phyloP scores from a whole-genome alignment of 2,113 vertebrate genomes.

The Erinaceus europaeus region DNA sequence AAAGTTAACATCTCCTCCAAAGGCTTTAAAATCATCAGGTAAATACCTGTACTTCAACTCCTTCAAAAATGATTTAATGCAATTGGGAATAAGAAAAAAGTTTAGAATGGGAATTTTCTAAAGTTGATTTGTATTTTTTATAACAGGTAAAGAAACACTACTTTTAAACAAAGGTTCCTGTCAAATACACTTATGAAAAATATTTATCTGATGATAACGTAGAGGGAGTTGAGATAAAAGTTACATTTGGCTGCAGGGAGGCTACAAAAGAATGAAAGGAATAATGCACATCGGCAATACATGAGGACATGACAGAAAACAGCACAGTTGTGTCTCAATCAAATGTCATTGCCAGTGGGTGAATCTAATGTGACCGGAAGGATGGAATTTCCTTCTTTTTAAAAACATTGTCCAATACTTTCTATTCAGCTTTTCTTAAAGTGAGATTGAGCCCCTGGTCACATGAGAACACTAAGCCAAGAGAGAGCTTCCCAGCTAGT shows the following conservation, averaged over 20 bases:
- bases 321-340: neutral
- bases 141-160: neutral
- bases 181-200: neutral
- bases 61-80: neutral
- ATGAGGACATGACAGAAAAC: neutral
- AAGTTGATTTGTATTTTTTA: neutral
- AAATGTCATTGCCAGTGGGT: neutral
- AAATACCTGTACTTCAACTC: neutral
- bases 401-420: neutral
- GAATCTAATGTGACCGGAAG: neutral
- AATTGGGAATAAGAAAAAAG: neutral
- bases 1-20: neutral
- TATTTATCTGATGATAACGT: neutral
- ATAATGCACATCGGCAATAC: neutral
- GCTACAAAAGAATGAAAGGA: neutral
- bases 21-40: neutral
- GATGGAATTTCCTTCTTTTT: neutral
- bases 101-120: conserved; percentile 21
- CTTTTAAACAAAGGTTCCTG: conserved; percentile 1
- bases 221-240: neutral
- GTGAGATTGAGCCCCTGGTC: neutral
- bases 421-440: conserved; percentile 9
- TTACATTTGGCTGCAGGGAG: neutral
- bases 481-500: too few species aligned
- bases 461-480: too few species aligned